These are phyloP conservation scores for Eupithecia centaureata DNA, from an alignment of 2,888 invertebrate genomes.

Conservation along the genomic window DNA sequence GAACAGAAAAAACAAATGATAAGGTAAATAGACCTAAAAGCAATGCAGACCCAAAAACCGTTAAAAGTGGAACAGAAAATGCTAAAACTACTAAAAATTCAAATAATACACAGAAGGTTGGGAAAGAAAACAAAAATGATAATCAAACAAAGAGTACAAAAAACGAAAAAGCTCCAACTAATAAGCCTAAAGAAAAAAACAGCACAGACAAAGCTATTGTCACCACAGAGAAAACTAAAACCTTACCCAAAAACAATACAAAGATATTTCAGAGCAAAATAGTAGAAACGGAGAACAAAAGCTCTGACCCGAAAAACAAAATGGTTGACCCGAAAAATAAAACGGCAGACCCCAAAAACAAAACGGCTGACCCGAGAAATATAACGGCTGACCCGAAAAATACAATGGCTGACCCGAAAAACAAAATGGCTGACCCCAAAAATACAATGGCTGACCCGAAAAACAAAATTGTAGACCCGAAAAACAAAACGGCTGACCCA, in stretches of 20 bases:
- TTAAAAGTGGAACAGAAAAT: background rate
- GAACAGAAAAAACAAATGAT: background rate
- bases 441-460: slow-evolving; percentile 5
- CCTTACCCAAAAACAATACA: background rate
- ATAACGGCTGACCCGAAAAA: no score
- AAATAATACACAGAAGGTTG: background rate
- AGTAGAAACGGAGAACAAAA: background rate
- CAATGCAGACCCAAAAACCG: background rate
- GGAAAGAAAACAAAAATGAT: background rate
- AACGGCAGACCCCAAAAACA: background rate
- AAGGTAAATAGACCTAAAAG: background rate
- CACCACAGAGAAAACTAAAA: background rate
- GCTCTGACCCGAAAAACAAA: background rate
- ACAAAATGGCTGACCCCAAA: background rate
- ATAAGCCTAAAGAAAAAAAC: background rate
- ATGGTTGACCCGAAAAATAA: background rate
- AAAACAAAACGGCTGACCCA: background rate
- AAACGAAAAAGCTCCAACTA: background rate
- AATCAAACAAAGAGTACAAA: background rate
- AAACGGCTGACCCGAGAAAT: background rate
- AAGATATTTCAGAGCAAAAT: background rate
- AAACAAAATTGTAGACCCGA: background rate
- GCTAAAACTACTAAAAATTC: background rate
- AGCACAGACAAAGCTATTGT: background rate
- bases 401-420: no score